These are phyloP conservation scores for Hydraecia micacea DNA, from an alignment of 2,888 invertebrate species.

Conservation along the genomic window DNA sequence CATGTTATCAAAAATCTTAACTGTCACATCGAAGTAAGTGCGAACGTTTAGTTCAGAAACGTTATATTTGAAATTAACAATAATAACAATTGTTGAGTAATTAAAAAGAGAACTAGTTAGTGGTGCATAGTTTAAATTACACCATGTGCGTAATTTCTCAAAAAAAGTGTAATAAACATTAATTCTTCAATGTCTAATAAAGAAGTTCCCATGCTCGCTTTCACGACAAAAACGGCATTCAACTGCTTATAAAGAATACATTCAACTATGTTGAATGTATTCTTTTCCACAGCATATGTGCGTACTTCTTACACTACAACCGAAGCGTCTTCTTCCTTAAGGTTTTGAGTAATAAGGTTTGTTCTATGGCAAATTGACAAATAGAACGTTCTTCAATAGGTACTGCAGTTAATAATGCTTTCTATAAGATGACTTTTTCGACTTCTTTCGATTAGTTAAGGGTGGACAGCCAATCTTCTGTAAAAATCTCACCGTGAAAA, in stretches of 20 bases:
- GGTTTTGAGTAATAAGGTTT: not conserved
- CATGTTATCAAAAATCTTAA: not conserved
- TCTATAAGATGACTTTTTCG: not conserved
- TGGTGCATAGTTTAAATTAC: not conserved
- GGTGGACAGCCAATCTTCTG: not conserved
- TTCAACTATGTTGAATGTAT: conserved; percentile 38
- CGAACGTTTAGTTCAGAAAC: not conserved
- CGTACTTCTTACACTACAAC: not conserved
- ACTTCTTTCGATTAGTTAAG: not conserved
- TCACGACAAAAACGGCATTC: conserved; percentile 59
- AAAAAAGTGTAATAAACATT: conserved; percentile 42
- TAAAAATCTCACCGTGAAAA: not conserved
- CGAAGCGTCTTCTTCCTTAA: not conserved
- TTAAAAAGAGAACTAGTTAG: not conserved
- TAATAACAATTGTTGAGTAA: not conserved
- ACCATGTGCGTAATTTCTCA: conserved; percentile 41
- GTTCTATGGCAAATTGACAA: not conserved
- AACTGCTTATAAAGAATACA: too few relatives aligned
- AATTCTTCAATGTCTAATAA: conserved; percentile 59
- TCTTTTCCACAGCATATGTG: conserved; percentile 34
- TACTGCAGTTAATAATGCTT: not conserved
- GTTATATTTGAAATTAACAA: not conserved
- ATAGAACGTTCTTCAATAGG: not conserved
- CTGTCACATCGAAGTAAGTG: not conserved
- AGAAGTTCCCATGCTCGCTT: conserved; percentile 64